Evolutionary conservation across 2,113 vertebrate genomes (phyloP), one percentile per base, ranked within the genome.

Genomic region (Hemicordylus capensis): DNA sequence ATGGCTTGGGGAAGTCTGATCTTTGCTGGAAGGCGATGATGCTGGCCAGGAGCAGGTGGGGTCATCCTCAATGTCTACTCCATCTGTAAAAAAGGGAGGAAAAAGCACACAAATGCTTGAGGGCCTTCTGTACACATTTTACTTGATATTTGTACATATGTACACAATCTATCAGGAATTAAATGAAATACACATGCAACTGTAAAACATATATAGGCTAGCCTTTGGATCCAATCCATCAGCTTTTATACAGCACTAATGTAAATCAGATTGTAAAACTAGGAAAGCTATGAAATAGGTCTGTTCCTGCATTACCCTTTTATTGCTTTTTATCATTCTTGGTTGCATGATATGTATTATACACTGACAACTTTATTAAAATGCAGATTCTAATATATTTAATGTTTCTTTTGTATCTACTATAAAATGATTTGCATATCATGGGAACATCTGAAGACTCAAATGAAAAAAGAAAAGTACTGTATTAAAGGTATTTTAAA

Each of bases 11-110:
- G 99, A 99, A 66, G 98, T 98, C 95, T 99, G 98, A 86, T 99
- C 99, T 95, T 99, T 99, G 96, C 99, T 99, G 51, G 99, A 99
- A 75, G 99, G 99, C 0, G 99, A 99, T 85, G 99, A 99, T 84
- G 98, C 98, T 76, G 98, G 98, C 98, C 99, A 99, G 75, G 98
- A 99, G 96, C 98, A 99, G 2, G 96, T 97, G 70, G 98, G 98
- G 90, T 99, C 99, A 96, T 99, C 99, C 89, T 99, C 99, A 92
- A 98, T 95, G 95, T 99, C 98, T 94, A 96, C 97, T 89, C 97
- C 98, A 93, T 99, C 98, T 99, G 96, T n/a, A n/a, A 87, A 97
- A 95, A 1, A 76, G 94, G 87, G 94, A 81, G 87, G 87, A 91
- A 80, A 86, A 84, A 0, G 1, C 28, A 72, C 90, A 81, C 69